Percentiles rank a stretch among this genome's conserved stretches.
phyloP scores from a whole-genome alignment of 1,140 invertebrate species.

The Drosophila ananassae region DNA sequence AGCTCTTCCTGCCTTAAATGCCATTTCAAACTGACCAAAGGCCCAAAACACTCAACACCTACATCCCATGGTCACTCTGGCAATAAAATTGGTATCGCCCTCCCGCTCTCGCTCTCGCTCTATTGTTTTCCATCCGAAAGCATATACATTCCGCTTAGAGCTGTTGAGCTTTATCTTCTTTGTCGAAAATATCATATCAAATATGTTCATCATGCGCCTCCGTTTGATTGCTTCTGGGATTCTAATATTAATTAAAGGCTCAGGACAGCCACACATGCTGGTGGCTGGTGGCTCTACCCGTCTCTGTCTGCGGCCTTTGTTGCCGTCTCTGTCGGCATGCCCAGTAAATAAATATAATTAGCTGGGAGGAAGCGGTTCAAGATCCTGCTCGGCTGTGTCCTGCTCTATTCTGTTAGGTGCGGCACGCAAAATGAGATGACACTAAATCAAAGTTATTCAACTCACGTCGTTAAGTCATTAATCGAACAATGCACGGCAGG shows the following conservation, averaged over 20 bases:
- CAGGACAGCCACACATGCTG: constrained; percentile 31
- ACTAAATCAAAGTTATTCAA: constrained; percentile 83
- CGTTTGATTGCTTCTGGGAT: constrained; percentile 55
- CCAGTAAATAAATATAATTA: constrained; percentile 79
- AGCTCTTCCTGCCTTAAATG: background rate
- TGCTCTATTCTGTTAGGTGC: constrained; percentile 22
- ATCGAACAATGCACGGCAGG: constrained; percentile 78
- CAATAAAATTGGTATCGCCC: background rate
- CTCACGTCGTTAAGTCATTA: constrained; percentile 82
- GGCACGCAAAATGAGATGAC: constrained; percentile 73
- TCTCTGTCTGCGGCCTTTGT: background rate
- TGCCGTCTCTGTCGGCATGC: constrained; percentile 25
- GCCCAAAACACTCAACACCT: background rate
- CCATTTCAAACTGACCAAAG: background rate
- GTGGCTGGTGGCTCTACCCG: background rate
- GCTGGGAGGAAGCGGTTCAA: constrained; percentile 30
- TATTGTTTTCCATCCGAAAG: background rate
- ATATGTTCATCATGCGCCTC: constrained; percentile 54
- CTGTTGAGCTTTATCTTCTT: constrained; percentile 1
- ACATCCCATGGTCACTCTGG: background rate
- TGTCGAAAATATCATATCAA: constrained; percentile 41
- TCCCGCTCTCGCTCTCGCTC: background rate
- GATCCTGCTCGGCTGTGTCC: background rate
- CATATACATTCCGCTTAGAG: constrained; percentile 5
- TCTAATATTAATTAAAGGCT: constrained; percentile 72